These are phyloP conservation scores for Ceratitis capitata DNA, from an alignment of 1,140 invertebrate genomes.

Conservation along the genomic window DNA sequence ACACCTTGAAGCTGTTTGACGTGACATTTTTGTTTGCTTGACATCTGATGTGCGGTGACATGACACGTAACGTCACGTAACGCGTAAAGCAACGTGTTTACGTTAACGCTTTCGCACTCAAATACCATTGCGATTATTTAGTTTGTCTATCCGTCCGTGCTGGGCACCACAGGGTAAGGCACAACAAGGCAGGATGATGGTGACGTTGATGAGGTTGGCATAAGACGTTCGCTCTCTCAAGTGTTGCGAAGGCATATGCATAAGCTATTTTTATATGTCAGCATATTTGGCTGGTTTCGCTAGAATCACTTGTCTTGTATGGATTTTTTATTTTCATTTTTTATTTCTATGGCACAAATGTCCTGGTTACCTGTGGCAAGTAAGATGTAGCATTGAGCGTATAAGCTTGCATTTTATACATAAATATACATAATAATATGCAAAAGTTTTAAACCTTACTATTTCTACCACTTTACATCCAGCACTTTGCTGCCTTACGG, in stretches of 20 bases:
- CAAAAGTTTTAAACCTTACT: no score
- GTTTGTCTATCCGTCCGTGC: not conserved
- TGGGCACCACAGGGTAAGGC: no score
- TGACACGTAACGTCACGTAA: conserved; percentile 25
- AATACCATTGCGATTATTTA: not conserved
- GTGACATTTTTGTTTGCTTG: conserved; percentile 40
- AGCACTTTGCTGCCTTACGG: no score
- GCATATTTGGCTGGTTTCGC: not conserved
- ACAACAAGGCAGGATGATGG: not conserved
- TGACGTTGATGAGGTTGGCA: not conserved
- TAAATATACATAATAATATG: no score
- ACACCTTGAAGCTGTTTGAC: conserved; percentile 3
- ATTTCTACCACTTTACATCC: no score
- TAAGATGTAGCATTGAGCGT: no score
- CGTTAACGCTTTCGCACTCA: conserved; percentile 35
- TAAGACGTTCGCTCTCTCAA: not conserved
- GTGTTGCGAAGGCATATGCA: not conserved
- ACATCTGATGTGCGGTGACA: conserved; percentile 39
- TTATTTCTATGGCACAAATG: not conserved
- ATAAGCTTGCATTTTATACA: no score
- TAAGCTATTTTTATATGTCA: not conserved
- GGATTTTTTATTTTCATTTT: not conserved
- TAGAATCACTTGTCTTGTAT: not conserved
- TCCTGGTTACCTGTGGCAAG: not conserved
- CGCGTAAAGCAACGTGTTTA: conserved; percentile 14